phyloP scores from a whole-genome alignment of 2,888 invertebrate genomes.

The Heliconius erato region DNA sequence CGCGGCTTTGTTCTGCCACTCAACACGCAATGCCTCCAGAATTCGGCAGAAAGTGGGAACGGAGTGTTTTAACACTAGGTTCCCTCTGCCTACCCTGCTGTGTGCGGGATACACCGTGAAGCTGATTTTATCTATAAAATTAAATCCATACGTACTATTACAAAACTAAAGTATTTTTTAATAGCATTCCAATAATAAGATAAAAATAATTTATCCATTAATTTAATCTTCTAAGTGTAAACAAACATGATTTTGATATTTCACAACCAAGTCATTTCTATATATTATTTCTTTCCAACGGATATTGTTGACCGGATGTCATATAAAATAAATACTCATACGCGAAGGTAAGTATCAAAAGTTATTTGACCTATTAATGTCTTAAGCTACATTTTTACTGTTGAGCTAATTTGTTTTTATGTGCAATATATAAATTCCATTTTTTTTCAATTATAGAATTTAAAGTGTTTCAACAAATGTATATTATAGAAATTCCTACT shows the following conservation, averaged over 20 bases:
- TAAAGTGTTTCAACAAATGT: not conserved
- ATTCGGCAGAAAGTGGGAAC: too few species aligned
- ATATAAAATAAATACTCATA: slow-evolving; percentile 17
- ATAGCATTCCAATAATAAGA: slow-evolving; percentile 4
- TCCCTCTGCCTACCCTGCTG: too few species aligned
- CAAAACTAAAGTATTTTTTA: not conserved
- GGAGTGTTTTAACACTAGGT: too few species aligned
- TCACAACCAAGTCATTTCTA: slow-evolving; percentile 12
- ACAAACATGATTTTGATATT: slow-evolving; percentile 1
- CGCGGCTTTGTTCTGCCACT: too few species aligned
- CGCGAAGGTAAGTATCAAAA: slow-evolving; percentile 6
- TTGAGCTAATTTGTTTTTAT: not conserved
- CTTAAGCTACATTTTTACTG: not conserved
- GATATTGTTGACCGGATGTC: slow-evolving; percentile 24
- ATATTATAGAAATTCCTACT: not conserved
- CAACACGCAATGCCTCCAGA: too few species aligned
- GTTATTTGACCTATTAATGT: slow-evolving; percentile 12
- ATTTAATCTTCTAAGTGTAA: slow-evolving; percentile 5
- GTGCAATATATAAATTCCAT: not conserved
- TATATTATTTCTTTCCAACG: not conserved
- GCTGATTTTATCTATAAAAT: not conserved
- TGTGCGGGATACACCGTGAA: too few species aligned
- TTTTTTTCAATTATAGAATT: not conserved
- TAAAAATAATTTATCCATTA: not conserved
- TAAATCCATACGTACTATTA: not conserved